A percentile compares a stretch with the other conserved stretches of the same genome.
Conservation (phyloP, 2,888 invertebrate species). For the Masnerella sp. region DNA sequence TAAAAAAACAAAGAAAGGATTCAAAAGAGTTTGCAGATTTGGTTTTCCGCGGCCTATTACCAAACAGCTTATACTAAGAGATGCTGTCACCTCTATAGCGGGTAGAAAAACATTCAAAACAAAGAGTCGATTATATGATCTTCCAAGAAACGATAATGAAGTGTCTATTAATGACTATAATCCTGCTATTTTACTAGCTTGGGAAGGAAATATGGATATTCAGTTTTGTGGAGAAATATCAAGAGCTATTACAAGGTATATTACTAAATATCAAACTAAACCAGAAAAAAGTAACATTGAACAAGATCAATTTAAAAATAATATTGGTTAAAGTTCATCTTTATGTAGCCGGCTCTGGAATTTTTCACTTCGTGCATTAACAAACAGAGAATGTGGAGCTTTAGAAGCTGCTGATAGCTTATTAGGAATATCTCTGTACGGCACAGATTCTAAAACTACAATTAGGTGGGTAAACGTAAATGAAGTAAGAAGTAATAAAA, state of each 20-base stretch:
- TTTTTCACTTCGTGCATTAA: conserved; percentile 65
- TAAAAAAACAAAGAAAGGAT: no score
- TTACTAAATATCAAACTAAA: conserved; percentile 69
- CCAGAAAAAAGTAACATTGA: conserved; percentile 63
- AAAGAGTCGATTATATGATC: conserved; percentile 64
- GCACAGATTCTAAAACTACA: no score
- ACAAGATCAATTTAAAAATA: conserved; percentile 62
- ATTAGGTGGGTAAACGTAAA: conserved; percentile 68
- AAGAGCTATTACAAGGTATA: conserved; percentile 63
- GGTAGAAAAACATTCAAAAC: conserved; percentile 61
- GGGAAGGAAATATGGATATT: no score
- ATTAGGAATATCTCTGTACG: conserved; percentile 45
- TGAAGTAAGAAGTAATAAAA: conserved; percentile 47
- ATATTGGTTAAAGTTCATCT: conserved; percentile 67
- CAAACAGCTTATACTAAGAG: conserved; percentile 45
- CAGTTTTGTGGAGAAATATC: not conserved
- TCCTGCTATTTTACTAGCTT: no score
- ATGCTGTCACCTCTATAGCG: conserved; percentile 10
- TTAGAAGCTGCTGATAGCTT: conserved; percentile 69
- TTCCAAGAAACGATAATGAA: conserved; percentile 60
- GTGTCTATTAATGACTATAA: no score
- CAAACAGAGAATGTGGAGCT: conserved; percentile 68
- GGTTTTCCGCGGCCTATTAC: conserved; percentile 59
- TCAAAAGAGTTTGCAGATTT: conserved; percentile 58
- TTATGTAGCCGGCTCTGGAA: conserved; percentile 66